These are phyloP conservation scores for Sisor rabdophorus DNA, from an alignment of 2,113 vertebrate genomes.

Conservation along the genomic window DNA sequence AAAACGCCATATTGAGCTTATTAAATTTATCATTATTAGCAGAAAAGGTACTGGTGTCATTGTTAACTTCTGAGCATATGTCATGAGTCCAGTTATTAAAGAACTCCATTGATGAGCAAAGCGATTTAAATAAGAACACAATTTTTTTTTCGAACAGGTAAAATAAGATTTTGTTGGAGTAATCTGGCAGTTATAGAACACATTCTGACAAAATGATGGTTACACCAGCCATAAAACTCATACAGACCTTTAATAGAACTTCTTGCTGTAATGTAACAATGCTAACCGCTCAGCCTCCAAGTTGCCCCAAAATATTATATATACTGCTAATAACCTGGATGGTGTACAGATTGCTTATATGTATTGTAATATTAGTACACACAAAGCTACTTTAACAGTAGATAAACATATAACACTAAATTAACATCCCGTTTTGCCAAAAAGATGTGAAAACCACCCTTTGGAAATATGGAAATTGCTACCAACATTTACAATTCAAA, in stretches of 20 bases:
- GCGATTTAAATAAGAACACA: slow-evolving; percentile 31
- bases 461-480: neutral
- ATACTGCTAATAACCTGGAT: neutral
- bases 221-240: slow-evolving; percentile 24
- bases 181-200: slow-evolving; percentile 53
- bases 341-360: neutral
- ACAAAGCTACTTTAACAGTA: neutral
- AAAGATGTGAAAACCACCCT: neutral
- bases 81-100: neutral
- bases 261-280: no score
- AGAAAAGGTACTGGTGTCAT: neutral
- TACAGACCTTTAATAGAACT: neutral
- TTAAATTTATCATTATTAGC: neutral
- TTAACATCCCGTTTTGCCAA: neutral
- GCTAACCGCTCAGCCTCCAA: no score
- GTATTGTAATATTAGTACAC: neutral
- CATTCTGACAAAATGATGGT: slow-evolving; percentile 49
- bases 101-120: neutral
- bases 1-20: neutral
- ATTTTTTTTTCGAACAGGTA: slow-evolving; percentile 53
- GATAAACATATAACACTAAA: neutral
- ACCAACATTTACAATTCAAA: neutral
- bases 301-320: no score
- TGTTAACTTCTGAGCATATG: neutral
- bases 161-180: slow-evolving; percentile 40